A percentile compares a stretch with the other conserved stretches of the same genome.
These are phyloP conservation scores for Pollachius pollachius DNA, from an alignment of 2,113 vertebrate genomes.

Conservation along the genomic window DNA sequence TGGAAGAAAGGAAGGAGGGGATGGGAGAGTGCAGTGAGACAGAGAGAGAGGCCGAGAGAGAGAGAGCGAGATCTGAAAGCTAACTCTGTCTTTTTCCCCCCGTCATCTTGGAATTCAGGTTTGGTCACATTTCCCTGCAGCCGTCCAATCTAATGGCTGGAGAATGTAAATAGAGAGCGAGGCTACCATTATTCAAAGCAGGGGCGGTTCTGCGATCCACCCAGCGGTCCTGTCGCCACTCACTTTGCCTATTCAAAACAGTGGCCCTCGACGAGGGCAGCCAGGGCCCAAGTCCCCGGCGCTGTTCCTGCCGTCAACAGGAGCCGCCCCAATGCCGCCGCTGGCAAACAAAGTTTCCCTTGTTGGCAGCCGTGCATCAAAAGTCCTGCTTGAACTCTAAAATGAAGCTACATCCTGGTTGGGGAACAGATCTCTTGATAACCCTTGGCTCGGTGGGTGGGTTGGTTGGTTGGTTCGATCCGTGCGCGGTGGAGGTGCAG, in stretches of 20 bases:
- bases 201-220: constrained; percentile 7
- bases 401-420: too few relatives aligned
- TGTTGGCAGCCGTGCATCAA: too few relatives aligned
- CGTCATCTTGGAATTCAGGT: constrained; percentile 40
- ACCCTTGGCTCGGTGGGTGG: too few relatives aligned
- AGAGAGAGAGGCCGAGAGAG: too few relatives aligned
- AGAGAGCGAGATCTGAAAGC: constrained; percentile 16
- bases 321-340: too few relatives aligned
- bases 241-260: constrained; percentile 73
- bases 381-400: too few relatives aligned
- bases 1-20: constrained; percentile 34
- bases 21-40: neutral
- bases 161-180: constrained; percentile 49
- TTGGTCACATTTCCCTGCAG: constrained; percentile 40
- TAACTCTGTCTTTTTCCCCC: constrained; percentile 13
- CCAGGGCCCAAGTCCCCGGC: neutral
- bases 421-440: too few relatives aligned
- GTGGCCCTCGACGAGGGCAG: constrained; percentile 7
- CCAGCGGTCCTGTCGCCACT: constrained; percentile 36
- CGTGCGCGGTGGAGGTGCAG: too few relatives aligned
- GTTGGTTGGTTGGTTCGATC: too few relatives aligned
- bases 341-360: too few relatives aligned
- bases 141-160: constrained; percentile 39
- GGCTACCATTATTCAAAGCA: constrained; percentile 45
- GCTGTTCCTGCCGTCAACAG: too few relatives aligned